Percentiles rank a stretch among this genome's conserved stretches.
Conservation (phyloP, 37 sponge, comb jelly and placozoan genomes). For the Crambe crambe region DNA sequence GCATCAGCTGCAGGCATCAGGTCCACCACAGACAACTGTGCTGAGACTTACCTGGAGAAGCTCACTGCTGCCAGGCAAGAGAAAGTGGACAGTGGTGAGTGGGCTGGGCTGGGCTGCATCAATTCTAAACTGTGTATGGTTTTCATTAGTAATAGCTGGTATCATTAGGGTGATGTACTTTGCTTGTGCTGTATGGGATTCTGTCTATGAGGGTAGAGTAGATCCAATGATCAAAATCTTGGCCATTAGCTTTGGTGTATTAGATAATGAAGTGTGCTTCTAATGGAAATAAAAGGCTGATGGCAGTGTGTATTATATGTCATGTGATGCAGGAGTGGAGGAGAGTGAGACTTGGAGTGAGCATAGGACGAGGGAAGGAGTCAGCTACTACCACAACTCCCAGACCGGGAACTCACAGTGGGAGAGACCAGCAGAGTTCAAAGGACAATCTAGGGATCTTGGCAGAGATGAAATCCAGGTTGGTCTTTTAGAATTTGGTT, state of each 20-base stretch:
- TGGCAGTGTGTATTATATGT: too few relatives aligned
- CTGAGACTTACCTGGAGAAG: slow-evolving; percentile 80
- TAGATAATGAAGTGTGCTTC: too few relatives aligned
- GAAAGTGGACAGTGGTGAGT: slow-evolving; percentile 57
- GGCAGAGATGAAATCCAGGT: slow-evolving; percentile 87
- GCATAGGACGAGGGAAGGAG: slow-evolving; percentile 66
- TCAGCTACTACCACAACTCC: slow-evolving; percentile 78
- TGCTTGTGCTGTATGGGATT: too few relatives aligned
- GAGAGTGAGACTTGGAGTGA: slow-evolving; percentile 49
- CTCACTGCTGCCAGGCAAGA: slow-evolving; percentile 63
- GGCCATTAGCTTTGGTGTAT: too few relatives aligned
- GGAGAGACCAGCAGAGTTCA: slow-evolving; percentile 52
- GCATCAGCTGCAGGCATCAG: slow-evolving; percentile 47
- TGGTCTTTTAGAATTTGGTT: too few relatives aligned
- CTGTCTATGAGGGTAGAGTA: too few relatives aligned
- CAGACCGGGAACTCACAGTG: slow-evolving; percentile 70
- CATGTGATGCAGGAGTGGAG: neutral
- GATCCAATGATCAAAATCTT: too few relatives aligned
- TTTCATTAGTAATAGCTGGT: too few relatives aligned
- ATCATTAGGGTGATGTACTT: too few relatives aligned
- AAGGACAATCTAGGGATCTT: slow-evolving; percentile 62
- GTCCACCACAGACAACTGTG: slow-evolving; percentile 89
- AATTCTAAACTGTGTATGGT: too few relatives aligned
- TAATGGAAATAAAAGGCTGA: too few relatives aligned
- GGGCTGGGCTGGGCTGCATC: too few relatives aligned